A percentile compares a stretch with the other conserved stretches of the same genome.
These are phyloP conservation scores for Alviniconcha marisindica DNA, from an alignment of 1,140 invertebrate species.

Conservation along the genomic window DNA sequence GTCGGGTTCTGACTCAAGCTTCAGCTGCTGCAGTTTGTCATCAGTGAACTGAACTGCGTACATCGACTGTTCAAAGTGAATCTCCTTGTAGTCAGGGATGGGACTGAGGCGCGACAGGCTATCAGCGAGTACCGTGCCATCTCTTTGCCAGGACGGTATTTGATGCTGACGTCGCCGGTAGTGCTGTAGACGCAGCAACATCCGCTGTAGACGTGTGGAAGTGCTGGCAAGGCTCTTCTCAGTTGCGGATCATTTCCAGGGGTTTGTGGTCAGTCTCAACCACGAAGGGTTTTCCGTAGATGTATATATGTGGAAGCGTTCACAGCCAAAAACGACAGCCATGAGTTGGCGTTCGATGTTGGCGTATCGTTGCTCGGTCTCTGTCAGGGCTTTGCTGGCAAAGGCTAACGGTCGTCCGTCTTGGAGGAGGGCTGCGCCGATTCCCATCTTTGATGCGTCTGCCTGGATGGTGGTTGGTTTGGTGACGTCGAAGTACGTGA, in stretches of 20 bases:
- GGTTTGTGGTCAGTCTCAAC: slow-evolving; percentile 71
- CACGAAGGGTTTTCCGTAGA: slow-evolving; percentile 53
- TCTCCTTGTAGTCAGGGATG: neutral
- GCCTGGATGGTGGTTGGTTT: slow-evolving; percentile 26
- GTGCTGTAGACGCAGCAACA: slow-evolving; percentile 70
- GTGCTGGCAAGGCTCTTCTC: slow-evolving; percentile 63
- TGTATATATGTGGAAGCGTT: slow-evolving; percentile 50
- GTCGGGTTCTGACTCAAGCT: neutral
- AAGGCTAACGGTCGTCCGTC: slow-evolving; percentile 74
- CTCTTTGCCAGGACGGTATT: slow-evolving; percentile 72
- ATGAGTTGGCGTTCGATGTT: slow-evolving; percentile 67
- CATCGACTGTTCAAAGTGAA: neutral
- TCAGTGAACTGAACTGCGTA: neutral
- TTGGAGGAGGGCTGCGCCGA: slow-evolving; percentile 76
- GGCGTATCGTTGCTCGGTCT: slow-evolving; percentile 75
- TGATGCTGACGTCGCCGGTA: slow-evolving; percentile 75
- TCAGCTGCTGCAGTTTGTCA: neutral
- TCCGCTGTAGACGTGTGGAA: slow-evolving; percentile 70
- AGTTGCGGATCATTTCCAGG: slow-evolving; percentile 70
- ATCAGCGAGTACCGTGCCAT: slow-evolving; percentile 75
- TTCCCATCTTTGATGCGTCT: slow-evolving; percentile 61
- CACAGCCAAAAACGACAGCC: slow-evolving; percentile 42
- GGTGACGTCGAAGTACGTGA: slow-evolving; percentile 40
- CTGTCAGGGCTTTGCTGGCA: slow-evolving; percentile 73
- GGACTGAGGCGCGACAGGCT: slow-evolving; percentile 41